Evolutionary conservation across 1,140 invertebrate genomes (phyloP).

Genomic region (Bombus soroeensis): DNA sequence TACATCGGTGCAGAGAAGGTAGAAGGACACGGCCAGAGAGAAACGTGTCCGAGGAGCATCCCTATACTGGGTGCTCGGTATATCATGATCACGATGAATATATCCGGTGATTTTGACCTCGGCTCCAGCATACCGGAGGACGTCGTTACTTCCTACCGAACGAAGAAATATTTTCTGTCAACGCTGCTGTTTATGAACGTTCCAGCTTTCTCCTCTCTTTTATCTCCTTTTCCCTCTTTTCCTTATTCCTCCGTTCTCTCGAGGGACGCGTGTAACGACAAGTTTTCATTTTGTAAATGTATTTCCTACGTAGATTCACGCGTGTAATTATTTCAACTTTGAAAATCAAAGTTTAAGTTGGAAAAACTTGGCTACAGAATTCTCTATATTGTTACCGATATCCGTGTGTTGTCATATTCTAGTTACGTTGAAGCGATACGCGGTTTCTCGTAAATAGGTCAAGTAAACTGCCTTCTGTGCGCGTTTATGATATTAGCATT

Average conservation of each 20-base stretch:
- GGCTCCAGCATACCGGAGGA: background rate
- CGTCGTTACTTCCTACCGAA: background rate
- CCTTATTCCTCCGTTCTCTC: background rate
- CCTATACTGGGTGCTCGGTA: conserved; percentile 58
- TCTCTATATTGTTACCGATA: background rate
- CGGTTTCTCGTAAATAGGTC: background rate
- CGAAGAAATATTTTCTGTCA: background rate
- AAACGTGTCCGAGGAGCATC: conserved; percentile 77
- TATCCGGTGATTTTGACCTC: conserved; percentile 17
- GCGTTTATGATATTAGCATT: background rate
- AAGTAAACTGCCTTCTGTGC: background rate
- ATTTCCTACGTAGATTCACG: background rate
- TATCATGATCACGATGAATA: conserved; percentile 17
- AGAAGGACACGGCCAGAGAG: conserved; percentile 78
- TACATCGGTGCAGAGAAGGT: conserved; percentile 69
- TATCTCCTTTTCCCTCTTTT: background rate
- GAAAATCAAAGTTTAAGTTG: background rate
- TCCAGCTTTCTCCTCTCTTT: too few relatives aligned
- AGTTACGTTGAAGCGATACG: background rate
- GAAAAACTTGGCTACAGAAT: background rate
- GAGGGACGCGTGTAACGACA: background rate
- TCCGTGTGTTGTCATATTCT: background rate
- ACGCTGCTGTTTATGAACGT: background rate
- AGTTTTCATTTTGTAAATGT: background rate
- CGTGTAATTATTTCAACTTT: background rate